Conservation (phyloP, 2,888 invertebrate genomes). For the Resseliella maxima region DNA sequence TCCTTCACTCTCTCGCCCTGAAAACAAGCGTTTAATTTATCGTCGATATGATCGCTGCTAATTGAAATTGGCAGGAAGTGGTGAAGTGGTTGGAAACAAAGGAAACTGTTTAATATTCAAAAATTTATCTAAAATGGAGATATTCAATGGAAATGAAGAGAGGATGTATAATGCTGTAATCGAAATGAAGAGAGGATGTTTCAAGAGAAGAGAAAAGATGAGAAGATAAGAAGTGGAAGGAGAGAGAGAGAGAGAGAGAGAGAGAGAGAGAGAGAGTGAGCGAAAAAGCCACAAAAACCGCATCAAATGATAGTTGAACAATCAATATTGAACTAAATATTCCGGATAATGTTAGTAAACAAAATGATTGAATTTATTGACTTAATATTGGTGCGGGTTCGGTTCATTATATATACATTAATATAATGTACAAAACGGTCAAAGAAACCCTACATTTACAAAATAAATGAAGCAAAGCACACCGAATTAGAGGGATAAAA, state of each 20-base stretch:
- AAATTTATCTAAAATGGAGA: too few relatives aligned
- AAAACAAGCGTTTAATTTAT: slow-evolving; percentile 2
- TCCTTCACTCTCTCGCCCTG: too few relatives aligned
- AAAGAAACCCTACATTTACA: not conserved
- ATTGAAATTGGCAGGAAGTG: not conserved
- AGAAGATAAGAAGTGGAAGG: too few relatives aligned
- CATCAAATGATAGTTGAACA: not conserved
- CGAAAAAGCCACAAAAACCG: not conserved
- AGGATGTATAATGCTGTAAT: too few relatives aligned
- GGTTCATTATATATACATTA: too few relatives aligned
- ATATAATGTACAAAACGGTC: not conserved
- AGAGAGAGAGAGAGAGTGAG: too few relatives aligned
- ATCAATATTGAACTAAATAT: not conserved
- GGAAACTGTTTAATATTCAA: not conserved
- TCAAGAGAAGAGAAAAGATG: not conserved
- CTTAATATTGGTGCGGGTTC: too few relatives aligned
- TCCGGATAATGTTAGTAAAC: slow-evolving; percentile 3
- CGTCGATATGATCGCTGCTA: not conserved
- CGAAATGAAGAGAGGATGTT: too few relatives aligned
- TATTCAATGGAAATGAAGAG: too few relatives aligned
- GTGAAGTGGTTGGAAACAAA: not conserved
- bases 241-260: too few relatives aligned
- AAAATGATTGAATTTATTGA: not conserved
- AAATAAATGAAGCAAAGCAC: not conserved
- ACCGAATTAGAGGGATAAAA: not conserved